Evolutionary conservation across 2,797 vertebrate genomes (phyloP), one percentile per base, ranked within the genome.

Genomic region (Ambastaia sidthimunki): DNA sequence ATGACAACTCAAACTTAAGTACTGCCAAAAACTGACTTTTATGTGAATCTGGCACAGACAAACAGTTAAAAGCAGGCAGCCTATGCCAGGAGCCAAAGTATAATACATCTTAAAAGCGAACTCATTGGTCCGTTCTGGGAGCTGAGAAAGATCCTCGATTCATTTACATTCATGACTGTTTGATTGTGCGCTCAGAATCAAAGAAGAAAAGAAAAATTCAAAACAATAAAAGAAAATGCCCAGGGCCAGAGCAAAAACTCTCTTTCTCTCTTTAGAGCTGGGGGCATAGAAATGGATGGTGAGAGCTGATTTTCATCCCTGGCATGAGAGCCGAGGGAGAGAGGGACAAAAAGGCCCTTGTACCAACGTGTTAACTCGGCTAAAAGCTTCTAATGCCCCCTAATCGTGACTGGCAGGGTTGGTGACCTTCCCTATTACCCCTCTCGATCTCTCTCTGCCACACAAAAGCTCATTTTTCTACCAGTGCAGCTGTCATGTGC

Each of bases 401-500:
- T 92, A 93, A 93, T 92, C 91, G 91, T 93, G 92, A 93, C 89
- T 93, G 91, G 91, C 91, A 93, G 90, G 89, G 90, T 89, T 76
- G 81, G 78, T 85, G 85, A 86, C 85, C 86, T 86, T 81, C 84
- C 75, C 73, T 83, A 76, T 82, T 74, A 84, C 73, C 82, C 80
- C 82, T 80, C 68, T 68, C 54, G 54, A 84, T 72, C 72, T 70
- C 70, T 21, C 62, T 73, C 55, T 47, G 75, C 71, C 69, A 74
- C 75, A 87, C 84, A 87, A 87, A 87, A 85, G 84, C 77, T 72
- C 79, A 77, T 82, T 84, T 87, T 84, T 80, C 80, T 81, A 65
- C 57, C 44, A 57, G 28, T 10, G 10, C 55, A 18, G 50, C 86
- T 87, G 85, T 87, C 78, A 87, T 85, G 82, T 81, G 75, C 55